phyloP scores from a whole-genome alignment of 2,888 invertebrate genomes.

The Protodeltote pygarga region DNA sequence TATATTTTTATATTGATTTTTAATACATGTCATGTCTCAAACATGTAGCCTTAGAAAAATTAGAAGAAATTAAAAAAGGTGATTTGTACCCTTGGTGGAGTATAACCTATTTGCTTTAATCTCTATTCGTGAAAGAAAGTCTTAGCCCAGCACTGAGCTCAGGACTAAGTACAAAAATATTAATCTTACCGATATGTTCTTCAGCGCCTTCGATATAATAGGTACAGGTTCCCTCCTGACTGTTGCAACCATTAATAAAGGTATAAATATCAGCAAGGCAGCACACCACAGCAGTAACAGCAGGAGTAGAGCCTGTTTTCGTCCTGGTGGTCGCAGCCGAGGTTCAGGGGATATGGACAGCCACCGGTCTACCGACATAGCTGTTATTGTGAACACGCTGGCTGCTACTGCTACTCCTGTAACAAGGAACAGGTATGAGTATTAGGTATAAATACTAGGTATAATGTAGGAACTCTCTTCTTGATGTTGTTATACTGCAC shows the following conservation, averaged over 20 bases:
- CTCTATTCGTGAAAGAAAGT: no score
- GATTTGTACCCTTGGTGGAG: no score
- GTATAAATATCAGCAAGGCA: conserved; percentile 89
- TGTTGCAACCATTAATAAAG: conserved; percentile 85
- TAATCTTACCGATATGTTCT: conserved; percentile 73
- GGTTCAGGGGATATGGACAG: conserved; percentile 89
- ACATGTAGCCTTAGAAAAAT: no score
- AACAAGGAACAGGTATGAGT: background rate
- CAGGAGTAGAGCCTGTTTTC: conserved; percentile 88
- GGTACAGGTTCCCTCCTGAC: conserved; percentile 75
- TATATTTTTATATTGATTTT: no score
- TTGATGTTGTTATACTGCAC: no score
- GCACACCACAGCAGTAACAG: conserved; percentile 89
- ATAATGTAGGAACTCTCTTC: no score
- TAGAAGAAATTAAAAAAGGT: no score
- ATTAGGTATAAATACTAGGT: background rate
- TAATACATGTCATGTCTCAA: no score
- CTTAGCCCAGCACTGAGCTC: no score
- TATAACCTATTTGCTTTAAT: no score
- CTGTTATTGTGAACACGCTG: conserved; percentile 92
- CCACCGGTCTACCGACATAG: conserved; percentile 93
- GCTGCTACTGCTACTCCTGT: conserved; percentile 92
- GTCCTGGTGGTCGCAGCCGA: conserved; percentile 88
- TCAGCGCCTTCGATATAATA: conserved; percentile 67
- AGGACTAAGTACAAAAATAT: no score